Base-by-base conservation (phyloP, 2,797 vertebrate genomes). In the Acanthopagrus latus region DNA sequence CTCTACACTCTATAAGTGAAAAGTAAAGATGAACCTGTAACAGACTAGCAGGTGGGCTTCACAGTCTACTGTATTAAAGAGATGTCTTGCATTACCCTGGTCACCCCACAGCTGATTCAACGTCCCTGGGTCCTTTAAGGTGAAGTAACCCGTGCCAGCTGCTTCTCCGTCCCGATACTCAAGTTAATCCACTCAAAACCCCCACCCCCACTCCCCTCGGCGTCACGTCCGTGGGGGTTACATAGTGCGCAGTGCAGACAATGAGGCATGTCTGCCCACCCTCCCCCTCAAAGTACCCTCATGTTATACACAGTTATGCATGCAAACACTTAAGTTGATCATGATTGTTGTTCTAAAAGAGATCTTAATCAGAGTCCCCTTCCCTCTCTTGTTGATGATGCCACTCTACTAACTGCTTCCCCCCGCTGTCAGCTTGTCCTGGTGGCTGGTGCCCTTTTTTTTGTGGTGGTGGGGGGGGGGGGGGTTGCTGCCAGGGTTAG, bases 121-220 rank as follows among this genome's bases (percentile, higher is more conserved):
- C 56, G 38, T 67, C 68, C 70, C 64, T 13, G 25, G 46, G 29
- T 58, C 60, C 29, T 78, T 82, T 65, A 74, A 74, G 79, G 80
- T 74, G 67, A 83, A 65, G 60, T 71, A 80, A 54, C 56, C 33
- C 38, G 0, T 65, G 55, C 84, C 86, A 92, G 83, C 87, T 92
- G 90, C 88, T 86, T 66, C 68, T 77, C 77, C 1, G 13, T 83
- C 80, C 76, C 1, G 9, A 74, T 83, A 57, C 80, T 85, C 74
- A 69, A 71, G 80, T 83, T 91, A 91, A 93, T 90, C 89, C 84
- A 71, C 75, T 50, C 64, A 55, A 46, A 65, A 65, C 73, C 80
- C 70, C 80, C 70, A 68, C 72, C 86, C 88, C 82, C 76, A 33
- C 85, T 47, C 68, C 76, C 67, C 60, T 55, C 20, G 13, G 81